Conservation (phyloP, 2,797 vertebrate genomes). For the Zenarchopterus dispar region DNA sequence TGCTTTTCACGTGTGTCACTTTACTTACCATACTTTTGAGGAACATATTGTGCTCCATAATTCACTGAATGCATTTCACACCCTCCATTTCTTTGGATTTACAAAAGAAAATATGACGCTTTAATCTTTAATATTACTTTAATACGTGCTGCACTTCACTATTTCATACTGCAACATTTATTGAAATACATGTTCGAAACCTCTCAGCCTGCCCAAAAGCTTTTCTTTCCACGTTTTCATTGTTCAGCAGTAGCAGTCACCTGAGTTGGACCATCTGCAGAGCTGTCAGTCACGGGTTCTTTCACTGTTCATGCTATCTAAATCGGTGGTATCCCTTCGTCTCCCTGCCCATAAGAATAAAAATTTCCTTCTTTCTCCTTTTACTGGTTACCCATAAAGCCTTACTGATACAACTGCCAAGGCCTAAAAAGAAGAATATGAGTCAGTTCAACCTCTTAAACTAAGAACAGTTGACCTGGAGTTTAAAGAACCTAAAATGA, state of each 20-base stretch:
- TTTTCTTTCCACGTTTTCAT: conserved; percentile 13
- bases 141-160: not conserved
- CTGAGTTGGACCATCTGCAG: conserved; percentile 66
- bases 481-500: conserved; percentile 43
- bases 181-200: not conserved
- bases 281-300: conserved; percentile 64
- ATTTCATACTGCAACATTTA: not conserved
- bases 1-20: not conserved
- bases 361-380: conserved; percentile 30
- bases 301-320: conserved; percentile 55
- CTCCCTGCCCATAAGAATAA: conserved; percentile 36
- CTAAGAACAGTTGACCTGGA: conserved; percentile 21
- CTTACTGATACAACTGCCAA: conserved; percentile 13
- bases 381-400: conserved; percentile 12
- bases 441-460: conserved; percentile 13
- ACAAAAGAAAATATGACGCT: too few species aligned
- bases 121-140: conserved; percentile 1
- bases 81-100: too few species aligned
- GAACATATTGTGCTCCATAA: not conserved
- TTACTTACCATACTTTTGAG: not conserved
- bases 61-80: not conserved
- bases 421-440: conserved; percentile 33
- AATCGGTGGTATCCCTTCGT: conserved; percentile 47
- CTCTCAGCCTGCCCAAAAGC: conserved; percentile 8
- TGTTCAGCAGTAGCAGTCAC: conserved; percentile 40